These are phyloP conservation scores for Stichopus chloronotus DNA, from an alignment of 35 echinoderm and acorn worm species.

Conservation along the genomic window DNA sequence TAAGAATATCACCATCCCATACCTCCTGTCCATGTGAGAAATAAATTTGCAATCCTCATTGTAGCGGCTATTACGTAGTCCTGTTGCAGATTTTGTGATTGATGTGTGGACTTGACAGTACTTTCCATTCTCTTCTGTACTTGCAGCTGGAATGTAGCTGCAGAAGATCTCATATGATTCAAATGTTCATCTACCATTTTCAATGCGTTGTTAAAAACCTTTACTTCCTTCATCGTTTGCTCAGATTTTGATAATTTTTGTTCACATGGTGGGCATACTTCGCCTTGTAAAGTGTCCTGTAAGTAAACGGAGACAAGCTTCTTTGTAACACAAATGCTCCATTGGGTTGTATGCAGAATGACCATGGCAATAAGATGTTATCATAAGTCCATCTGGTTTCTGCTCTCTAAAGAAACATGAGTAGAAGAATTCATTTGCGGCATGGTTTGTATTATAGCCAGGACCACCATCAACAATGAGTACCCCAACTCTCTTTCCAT, in stretches of 20 bases:
- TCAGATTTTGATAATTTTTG: conserved; percentile 19
- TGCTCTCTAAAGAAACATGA: neutral
- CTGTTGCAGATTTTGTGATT: conserved; percentile 7
- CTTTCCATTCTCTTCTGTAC: neutral
- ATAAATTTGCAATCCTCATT: neutral
- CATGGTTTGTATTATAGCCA: conserved; percentile 34
- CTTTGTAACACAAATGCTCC: conserved; percentile 42
- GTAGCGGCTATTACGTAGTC: neutral
- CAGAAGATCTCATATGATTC: neutral
- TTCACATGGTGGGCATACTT: conserved; percentile 24
- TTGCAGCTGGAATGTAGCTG: neutral
- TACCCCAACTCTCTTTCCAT: conserved; percentile 1
- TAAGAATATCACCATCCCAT: conserved; percentile 12
- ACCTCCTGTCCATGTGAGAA: neutral
- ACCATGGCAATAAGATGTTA: conserved; percentile 28
- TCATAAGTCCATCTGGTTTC: conserved; percentile 12
- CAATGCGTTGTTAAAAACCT: conserved; percentile 4
- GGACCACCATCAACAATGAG: conserved; percentile 18
- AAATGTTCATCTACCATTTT: neutral
- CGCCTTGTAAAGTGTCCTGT: conserved; percentile 21
- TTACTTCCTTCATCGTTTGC: neutral
- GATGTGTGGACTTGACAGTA: neutral
- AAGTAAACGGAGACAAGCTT: conserved; percentile 49
- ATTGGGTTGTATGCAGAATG: conserved; percentile 49
- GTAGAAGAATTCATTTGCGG: conserved; percentile 23